Conservation (phyloP, 2,888 invertebrate species). For the Habrosyne pyritoides region DNA sequence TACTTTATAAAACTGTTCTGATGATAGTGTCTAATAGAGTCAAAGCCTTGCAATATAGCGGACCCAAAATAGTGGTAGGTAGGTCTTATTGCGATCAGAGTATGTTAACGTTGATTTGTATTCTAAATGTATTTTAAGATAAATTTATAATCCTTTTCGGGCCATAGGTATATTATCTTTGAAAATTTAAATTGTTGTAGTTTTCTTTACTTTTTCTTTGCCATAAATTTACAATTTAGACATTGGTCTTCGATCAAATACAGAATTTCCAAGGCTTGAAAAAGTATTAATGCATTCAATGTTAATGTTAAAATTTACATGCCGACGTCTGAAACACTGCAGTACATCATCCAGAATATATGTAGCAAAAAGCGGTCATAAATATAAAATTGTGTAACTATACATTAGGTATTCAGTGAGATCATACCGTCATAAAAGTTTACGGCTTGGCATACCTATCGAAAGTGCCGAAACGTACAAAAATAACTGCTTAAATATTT, state of each 20-base stretch:
- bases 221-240: background rate
- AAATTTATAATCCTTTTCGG: too few relatives aligned
- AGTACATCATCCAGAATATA: constrained; percentile 13
- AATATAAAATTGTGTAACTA: constrained; percentile 28
- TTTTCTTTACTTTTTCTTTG: too few relatives aligned
- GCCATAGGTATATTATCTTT: too few relatives aligned
- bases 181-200: too few relatives aligned
- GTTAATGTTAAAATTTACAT: background rate
- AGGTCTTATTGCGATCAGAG: too few relatives aligned
- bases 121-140: too few relatives aligned
- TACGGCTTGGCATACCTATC: constrained; percentile 58
- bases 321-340: constrained; percentile 9
- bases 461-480: constrained; percentile 55
- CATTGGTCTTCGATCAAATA: background rate
- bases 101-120: too few relatives aligned
- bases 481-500: constrained; percentile 52
- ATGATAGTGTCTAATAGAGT: too few relatives aligned
- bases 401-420: constrained; percentile 47
- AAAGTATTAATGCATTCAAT: too few relatives aligned
- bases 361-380: constrained; percentile 25
- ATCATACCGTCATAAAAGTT: constrained; percentile 67
- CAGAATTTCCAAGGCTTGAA: background rate
- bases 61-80: too few relatives aligned
- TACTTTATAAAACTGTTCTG: too few relatives aligned
- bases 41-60: too few relatives aligned